Conservation (phyloP, 2,113 vertebrate species). For the Perognathus longimembris region DNA sequence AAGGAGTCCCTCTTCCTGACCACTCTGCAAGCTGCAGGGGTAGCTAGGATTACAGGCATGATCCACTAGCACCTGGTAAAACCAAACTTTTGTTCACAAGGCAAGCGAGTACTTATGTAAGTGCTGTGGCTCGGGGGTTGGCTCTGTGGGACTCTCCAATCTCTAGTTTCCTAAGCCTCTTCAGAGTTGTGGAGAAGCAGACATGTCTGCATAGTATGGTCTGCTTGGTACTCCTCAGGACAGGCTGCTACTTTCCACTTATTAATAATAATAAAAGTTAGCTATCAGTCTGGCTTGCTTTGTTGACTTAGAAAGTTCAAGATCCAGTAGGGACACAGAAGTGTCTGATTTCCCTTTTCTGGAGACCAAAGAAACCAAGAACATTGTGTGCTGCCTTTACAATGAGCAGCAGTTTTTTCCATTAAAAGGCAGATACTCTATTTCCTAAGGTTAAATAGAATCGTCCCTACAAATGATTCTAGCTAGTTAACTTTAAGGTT, state of each 20-base stretch:
- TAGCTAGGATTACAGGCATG: background rate
- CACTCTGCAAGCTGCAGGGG: background rate
- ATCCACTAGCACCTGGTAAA: too few relatives aligned
- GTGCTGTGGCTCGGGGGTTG: background rate
- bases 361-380: constrained; percentile 57
- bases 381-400: constrained; percentile 72
- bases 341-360: constrained; percentile 48
- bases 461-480: constrained; percentile 56
- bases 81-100: background rate
- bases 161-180: constrained; percentile 1
- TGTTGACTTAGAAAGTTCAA: constrained; percentile 52
- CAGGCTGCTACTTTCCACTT: constrained; percentile 5
- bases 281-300: constrained; percentile 63
- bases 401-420: constrained; percentile 70
- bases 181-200: background rate
- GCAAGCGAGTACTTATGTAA: background rate
- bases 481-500: constrained; percentile 58
- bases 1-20: background rate
- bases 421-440: constrained; percentile 75
- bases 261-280: constrained; percentile 13
- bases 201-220: background rate
- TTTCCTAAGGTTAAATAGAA: constrained; percentile 66
- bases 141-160: background rate
- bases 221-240: constrained; percentile 7
- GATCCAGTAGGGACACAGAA: constrained; percentile 21